Conservation (phyloP, 2,888 invertebrate species). For the Drosophila koepferae region DNA sequence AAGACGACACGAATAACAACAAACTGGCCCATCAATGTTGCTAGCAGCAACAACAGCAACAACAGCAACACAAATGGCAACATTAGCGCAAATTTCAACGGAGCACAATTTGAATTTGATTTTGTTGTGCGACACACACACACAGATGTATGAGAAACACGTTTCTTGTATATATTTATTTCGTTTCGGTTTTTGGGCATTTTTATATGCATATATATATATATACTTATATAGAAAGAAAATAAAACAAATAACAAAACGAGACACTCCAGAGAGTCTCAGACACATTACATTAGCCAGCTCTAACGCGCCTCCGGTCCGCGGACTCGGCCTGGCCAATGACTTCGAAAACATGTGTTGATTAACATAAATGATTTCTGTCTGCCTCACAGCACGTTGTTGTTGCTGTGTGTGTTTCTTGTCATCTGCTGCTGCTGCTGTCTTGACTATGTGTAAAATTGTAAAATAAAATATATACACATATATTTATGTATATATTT, state of each 20-base stretch:
- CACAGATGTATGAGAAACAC: constrained; percentile 54
- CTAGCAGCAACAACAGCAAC: constrained; percentile 44
- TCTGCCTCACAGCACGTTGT: constrained; percentile 57
- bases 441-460: constrained; percentile 56
- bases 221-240: constrained; percentile 35
- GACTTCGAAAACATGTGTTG: constrained; percentile 77
- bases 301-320: constrained; percentile 39
- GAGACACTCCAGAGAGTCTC: constrained; percentile 42
- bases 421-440: constrained; percentile 31
- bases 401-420: constrained; percentile 36
- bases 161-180: constrained; percentile 75
- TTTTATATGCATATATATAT: constrained; percentile 57
- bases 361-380: constrained; percentile 80
- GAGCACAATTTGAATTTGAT: constrained; percentile 77
- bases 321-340: constrained; percentile 63
- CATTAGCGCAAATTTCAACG: constrained; percentile 80
- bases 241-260: constrained; percentile 34
- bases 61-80: constrained; percentile 72
- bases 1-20: constrained; percentile 48
- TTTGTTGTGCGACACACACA: constrained; percentile 62
- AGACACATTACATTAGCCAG: constrained; percentile 60
- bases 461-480: constrained; percentile 8
- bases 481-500: constrained; percentile 24
- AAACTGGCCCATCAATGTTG: constrained; percentile 71
- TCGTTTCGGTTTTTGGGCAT: constrained; percentile 68